Base-by-base conservation (phyloP, 2,113 vertebrate species). In the Empidonax alnorum region DNA sequence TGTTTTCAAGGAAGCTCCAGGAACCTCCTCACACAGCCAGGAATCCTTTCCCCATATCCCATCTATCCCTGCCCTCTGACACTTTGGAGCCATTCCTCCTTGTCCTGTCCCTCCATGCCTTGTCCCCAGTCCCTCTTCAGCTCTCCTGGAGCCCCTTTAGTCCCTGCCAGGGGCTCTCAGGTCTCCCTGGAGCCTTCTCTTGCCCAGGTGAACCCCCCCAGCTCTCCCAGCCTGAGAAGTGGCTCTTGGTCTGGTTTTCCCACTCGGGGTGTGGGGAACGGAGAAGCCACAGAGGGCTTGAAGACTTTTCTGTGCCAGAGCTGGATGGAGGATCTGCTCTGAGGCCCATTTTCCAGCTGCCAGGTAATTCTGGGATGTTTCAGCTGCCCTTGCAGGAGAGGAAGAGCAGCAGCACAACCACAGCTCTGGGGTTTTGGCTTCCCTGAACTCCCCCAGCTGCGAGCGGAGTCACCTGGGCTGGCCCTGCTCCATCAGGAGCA, bases 111-210 rank as follows among this genome's bases (percentile, higher is more conserved):
- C 30, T 75, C 46, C 37, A 53, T 1, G 2, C 47, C 30, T 67
- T 41, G 17, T 41, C 39, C 53, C 7, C 0, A 35, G 53, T 46
- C 24, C n/a, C 24, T 82, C 69, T 61, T 3, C 69, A 61, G 39
- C 46, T 68, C 24, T 75, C 16, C 39, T 53, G 62, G 33, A 75
- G 46, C 23, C 24, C 16, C 33, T 75, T 46, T 3, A 46, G 33
- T 16, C 28, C 0, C 37, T 82, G 37, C 0, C 10, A 52, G 8
- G 21, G 0, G 52, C 44, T 81, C 68, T 81, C 19, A 61, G 53
- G 0, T 82, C 39, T 82, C 39, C 16, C 14, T 27, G n/a, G 41
- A 76, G 21, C 62, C 31, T 68, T 31, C 55, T n/a, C 44, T 2
- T 46, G 23, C 68, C 39, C 39, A 62, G 25, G 17, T 68, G 47